Evolutionary conservation across 2,888 invertebrate genomes (phyloP).

Genomic region (Plebejus anna): DNA sequence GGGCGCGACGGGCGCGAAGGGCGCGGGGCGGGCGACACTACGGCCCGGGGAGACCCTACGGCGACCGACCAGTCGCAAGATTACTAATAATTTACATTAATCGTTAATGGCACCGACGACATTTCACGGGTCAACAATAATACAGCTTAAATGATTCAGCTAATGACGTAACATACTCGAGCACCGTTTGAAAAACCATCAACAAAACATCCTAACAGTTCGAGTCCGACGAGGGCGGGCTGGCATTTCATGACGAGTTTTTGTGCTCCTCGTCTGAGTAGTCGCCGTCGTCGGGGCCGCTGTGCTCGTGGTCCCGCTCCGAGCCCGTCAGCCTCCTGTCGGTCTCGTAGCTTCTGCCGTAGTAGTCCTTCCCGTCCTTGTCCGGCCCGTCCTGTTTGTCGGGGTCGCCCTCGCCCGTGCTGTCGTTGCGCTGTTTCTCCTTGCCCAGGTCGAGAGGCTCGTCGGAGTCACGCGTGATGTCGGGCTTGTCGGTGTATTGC

Average conservation of each 20-base stretch:
- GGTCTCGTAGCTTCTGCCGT: slow-evolving; percentile 59
- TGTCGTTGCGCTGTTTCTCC: slow-evolving; percentile 65
- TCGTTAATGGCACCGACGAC: slow-evolving; percentile 76
- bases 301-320: slow-evolving; percentile 57
- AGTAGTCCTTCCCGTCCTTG: slow-evolving; percentile 63
- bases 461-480: slow-evolving; percentile 77
- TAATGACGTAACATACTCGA: slow-evolving; percentile 73
- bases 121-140: slow-evolving; percentile 77
- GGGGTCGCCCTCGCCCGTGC: slow-evolving; percentile 61
- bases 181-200: slow-evolving; percentile 70
- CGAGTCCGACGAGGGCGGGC: slow-evolving; percentile 48
- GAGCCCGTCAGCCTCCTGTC: slow-evolving; percentile 50
- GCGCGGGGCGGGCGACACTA: slow-evolving; percentile 31
- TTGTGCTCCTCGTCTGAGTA: slow-evolving; percentile 73
- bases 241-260: slow-evolving; percentile 65
- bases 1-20: slow-evolving; percentile 34
- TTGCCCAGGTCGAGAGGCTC: slow-evolving; percentile 79
- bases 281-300: slow-evolving; percentile 67
- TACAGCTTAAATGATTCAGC: slow-evolving; percentile 65
- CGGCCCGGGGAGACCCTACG: slow-evolving; percentile 29
- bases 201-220: slow-evolving; percentile 62
- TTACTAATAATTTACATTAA: slow-evolving; percentile 61
- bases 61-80: slow-evolving; percentile 37
- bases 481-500: slow-evolving; percentile 79
- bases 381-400: slow-evolving; percentile 79